Percentiles rank a stretch among this genome's conserved stretches.
Evolutionary conservation across 2,113 vertebrate genomes (phyloP).

Genomic region (Bos javanicus): DNA sequence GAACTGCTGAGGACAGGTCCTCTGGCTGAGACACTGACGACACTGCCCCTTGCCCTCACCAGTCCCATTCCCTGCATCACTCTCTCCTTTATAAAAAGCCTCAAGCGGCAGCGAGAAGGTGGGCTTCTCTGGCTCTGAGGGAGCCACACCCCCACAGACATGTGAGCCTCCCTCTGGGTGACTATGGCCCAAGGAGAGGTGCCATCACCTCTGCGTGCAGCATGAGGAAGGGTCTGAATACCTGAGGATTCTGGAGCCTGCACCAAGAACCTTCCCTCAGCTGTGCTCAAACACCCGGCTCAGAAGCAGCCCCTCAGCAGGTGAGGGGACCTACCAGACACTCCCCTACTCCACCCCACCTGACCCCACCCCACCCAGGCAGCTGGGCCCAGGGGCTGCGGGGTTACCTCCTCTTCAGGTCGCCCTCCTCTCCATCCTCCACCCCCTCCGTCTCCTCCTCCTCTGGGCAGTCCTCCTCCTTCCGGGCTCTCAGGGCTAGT

Average conservation of each 20-base stretch:
- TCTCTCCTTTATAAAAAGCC: background rate
- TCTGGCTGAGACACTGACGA: fast-evolving
- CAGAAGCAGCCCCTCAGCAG: background rate
- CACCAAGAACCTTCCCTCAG: background rate
- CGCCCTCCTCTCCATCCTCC: conserved; percentile 52
- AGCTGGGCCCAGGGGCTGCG: background rate
- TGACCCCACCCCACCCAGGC: background rate
- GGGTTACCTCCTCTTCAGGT: conserved; percentile 64
- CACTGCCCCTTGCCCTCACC: too few species aligned
- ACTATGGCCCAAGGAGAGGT: too few species aligned
- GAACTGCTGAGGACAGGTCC: background rate
- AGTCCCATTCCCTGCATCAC: background rate
- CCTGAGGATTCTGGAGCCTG: background rate
- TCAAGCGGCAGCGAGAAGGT: background rate
- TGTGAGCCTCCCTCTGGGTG: background rate
- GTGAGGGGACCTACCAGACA: background rate
- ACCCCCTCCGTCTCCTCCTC: conserved; percentile 74
- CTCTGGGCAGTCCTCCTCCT: conserved; percentile 75
- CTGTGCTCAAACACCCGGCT: background rate
- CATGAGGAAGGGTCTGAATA: background rate
- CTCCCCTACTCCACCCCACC: background rate
- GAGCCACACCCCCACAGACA: background rate
- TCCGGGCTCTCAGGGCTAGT: conserved; percentile 73
- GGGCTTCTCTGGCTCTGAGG: background rate
- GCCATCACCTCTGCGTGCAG: background rate